These are phyloP conservation scores for Neotoma lepida DNA, from an alignment of 2,113 vertebrate species.

Conservation along the genomic window DNA sequence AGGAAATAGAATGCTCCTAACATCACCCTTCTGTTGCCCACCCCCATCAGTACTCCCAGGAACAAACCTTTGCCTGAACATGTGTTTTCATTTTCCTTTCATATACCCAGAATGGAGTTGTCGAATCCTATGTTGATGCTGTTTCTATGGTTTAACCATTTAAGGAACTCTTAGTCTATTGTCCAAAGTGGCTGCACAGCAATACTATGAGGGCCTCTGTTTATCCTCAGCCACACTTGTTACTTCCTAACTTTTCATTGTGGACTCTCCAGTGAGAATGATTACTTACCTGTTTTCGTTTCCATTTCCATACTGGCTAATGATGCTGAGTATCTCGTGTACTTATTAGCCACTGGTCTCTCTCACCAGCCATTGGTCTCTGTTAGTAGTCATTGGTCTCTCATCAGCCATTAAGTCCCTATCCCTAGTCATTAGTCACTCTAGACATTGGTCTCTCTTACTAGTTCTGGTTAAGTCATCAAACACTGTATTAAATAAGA, in stretches of 20 bases:
- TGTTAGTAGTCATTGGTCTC: background rate
- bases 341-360: background rate
- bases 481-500: background rate
- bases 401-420: background rate
- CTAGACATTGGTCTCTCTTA: background rate
- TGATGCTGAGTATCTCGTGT: background rate
- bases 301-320: background rate
- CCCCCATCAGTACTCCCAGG: background rate
- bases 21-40: too few species aligned
- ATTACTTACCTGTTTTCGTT: background rate
- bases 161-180: background rate
- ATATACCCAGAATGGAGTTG: background rate
- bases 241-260: background rate
- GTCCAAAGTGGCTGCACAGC: background rate
- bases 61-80: background rate
- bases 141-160: background rate
- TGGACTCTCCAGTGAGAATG: background rate
- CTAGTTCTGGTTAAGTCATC: background rate
- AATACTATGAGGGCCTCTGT: background rate
- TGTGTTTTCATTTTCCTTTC: background rate
- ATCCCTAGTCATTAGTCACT: background rate
- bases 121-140: background rate
- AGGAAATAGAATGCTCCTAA: background rate
- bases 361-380: background rate
- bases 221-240: background rate